Base-by-base conservation (phyloP, 2,797 vertebrate species). In the Dipus sagitta region DNA sequence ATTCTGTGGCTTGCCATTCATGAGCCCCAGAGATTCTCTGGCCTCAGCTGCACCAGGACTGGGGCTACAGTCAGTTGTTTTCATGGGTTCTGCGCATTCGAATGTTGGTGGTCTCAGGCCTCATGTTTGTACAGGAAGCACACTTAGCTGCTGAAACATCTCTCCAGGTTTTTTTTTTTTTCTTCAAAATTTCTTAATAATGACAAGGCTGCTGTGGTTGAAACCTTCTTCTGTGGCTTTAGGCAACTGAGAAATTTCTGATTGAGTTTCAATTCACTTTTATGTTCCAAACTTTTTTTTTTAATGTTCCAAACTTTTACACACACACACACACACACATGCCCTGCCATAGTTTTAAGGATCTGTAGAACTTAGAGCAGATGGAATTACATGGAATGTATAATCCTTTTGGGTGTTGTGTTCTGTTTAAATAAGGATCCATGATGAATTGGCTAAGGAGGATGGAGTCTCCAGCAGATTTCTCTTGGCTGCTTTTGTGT, bases 391-490 rank as follows among this genome's bases (percentile, higher is more conserved):
- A 54, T 85, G 77, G 90, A 84, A 42, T 75, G 90, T 76, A 32
- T 90, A 95, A 90, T 92, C 88, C 72, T 78, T 52, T 58, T 5
- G 75, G 82, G 75, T 21, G 72, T 88, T 88, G 11, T 71, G 68
- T 95, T 88, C 93, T 77, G 72, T 84, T 95, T 76, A 86, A 65
- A 77, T 94, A 72, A 86, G 80, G 71, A 70, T 94, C 82, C 54
- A 4, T 52, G 82, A 86, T 4, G 28, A 38, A 38, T 83, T 92
- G 30, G 30, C 67, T 70, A 74, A 92, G 64, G 71, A 84, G 62
- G 54, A 60, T 2, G 3, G 47, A 79, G 30, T 72, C 52, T 82
- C 67, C 23, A 34, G 54, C 65, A 80, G 88, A 71, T 95, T 82
- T 82, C 38, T 21, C 47, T 77, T 65, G 92, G 32, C 64, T 75